A percentile compares a stretch with the other conserved stretches of the same genome.
Conservation (phyloP, 2,797 vertebrate species). For the Syngnathus rostellatus region DNA sequence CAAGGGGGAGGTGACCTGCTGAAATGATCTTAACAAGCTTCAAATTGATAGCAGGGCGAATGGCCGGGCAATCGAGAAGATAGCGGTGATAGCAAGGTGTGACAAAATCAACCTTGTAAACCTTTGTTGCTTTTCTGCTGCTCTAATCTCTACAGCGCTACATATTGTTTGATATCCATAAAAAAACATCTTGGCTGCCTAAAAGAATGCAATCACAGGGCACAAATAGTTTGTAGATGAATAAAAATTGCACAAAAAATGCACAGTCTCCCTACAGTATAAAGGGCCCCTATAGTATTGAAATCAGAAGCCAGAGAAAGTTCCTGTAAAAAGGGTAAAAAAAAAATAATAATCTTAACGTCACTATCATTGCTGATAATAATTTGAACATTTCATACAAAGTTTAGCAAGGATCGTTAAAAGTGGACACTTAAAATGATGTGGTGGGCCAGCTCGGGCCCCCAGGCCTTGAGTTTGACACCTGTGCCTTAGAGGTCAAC, state of each 20-base stretch:
- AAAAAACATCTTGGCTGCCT: not conserved
- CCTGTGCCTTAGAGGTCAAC: not conserved
- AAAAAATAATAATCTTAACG: too few species aligned
- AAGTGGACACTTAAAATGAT: not conserved
- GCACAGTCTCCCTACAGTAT: too few species aligned
- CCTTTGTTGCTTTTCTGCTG: not conserved
- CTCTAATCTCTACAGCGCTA: not conserved
- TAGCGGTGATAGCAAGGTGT: not conserved
- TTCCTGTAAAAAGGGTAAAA: too few species aligned
- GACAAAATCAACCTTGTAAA: not conserved
- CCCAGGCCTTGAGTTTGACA: not conserved
- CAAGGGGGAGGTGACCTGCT: slow-evolving; percentile 5
- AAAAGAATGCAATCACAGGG: not conserved
- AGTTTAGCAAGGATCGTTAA: not conserved
- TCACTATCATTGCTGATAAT: too few species aligned
- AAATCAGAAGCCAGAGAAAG: too few species aligned
- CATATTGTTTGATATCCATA: too few species aligned
- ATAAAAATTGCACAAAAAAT: too few species aligned
- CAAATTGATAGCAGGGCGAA: not conserved
- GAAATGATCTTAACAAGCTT: not conserved
- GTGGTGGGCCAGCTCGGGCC: not conserved
- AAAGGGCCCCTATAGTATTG: too few species aligned
- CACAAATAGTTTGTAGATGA: too few species aligned
- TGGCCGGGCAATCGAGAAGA: not conserved
- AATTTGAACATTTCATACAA: not conserved